A percentile compares a stretch with the other conserved stretches of the same genome.
Evolutionary conservation across 1,140 invertebrate genomes (phyloP).

Genomic region (Musca vetustissima): DNA sequence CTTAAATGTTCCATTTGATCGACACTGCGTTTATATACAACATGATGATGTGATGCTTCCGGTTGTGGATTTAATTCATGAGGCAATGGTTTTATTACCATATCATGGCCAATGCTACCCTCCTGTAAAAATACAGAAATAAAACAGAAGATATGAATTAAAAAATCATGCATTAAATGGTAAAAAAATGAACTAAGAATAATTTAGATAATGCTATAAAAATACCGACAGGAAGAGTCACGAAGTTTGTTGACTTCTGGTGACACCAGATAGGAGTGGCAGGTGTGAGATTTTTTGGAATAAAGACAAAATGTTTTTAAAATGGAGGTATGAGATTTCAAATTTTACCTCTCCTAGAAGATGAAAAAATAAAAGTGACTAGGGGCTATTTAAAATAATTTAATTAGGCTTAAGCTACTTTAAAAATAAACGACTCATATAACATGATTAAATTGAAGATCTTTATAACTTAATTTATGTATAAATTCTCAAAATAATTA

Average conservation of each 20-base stretch:
- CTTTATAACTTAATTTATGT: no score
- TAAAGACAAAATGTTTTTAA: no score
- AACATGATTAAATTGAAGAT: no score
- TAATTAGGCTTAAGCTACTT: no score
- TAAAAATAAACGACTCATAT: no score
- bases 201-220: no score
- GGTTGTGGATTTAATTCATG: slow-evolving; percentile 52
- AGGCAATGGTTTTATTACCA: slow-evolving; percentile 84
- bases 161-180: slow-evolving; percentile 2
- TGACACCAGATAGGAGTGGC: background rate
- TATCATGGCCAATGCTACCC: slow-evolving; percentile 84
- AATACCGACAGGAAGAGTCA: no score
- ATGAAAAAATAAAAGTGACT: no score
- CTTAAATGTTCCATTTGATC: slow-evolving; percentile 60
- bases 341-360: no score
- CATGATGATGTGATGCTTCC: slow-evolving; percentile 59
- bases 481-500: no score
- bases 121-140: slow-evolving; percentile 64
- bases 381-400: no score
- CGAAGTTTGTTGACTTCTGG: background rate
- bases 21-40: slow-evolving; percentile 67
- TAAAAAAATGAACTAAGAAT: background rate
- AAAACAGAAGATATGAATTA: slow-evolving; percentile 10
- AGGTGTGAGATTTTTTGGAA: background rate
- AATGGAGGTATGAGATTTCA: no score